Evolutionary conservation across 2,113 vertebrate genomes (phyloP).

Genomic region (Corynorhinus townsendii): DNA sequence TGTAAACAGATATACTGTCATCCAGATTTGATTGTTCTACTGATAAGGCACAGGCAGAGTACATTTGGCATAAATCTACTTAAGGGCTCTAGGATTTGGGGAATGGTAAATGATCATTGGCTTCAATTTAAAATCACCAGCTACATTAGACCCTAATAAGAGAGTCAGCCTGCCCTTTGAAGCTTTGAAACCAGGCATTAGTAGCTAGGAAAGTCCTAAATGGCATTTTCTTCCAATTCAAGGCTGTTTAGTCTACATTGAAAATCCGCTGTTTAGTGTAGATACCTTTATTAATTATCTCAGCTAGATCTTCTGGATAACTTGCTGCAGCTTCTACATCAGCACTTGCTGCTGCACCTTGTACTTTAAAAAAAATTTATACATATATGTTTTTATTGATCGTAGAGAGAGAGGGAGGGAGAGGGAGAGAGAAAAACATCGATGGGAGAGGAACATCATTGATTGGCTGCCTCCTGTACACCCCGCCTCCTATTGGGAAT

Average conservation of each 20-base stretch:
- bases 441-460: no score
- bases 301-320: neutral
- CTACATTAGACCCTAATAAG: neutral
- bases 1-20: neutral
- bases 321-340: neutral
- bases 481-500: no score
- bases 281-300: neutral
- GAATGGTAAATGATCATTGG: neutral
- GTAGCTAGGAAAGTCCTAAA: neutral
- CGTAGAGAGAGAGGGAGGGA: no score
- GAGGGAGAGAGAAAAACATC: no score
- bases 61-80: neutral
- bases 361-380: neutral
- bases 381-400: no score
- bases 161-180: neutral
- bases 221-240: neutral
- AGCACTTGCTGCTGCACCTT: neutral
- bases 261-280: neutral
- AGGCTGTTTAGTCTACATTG: neutral
- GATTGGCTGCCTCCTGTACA: no score
- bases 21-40: neutral
- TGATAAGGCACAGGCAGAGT: neutral
- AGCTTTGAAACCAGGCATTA: neutral
- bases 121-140: neutral
- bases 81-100: neutral